Conservation (phyloP, 2,797 vertebrate species). For the Coranthus polyacanthus region DNA sequence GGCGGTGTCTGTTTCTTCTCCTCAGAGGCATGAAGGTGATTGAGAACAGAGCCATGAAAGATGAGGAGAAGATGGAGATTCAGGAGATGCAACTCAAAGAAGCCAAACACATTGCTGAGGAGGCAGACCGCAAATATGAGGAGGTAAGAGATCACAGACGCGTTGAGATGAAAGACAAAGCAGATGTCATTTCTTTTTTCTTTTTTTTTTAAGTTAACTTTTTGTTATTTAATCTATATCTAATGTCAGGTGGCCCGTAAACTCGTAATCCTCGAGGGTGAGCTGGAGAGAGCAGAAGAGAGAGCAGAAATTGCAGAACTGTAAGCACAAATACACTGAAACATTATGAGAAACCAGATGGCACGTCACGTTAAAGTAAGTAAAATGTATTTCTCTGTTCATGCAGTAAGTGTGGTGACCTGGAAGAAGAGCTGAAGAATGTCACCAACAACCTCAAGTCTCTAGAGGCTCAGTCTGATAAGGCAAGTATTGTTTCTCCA, state of each 20-base stretch:
- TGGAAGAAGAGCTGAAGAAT: constrained; percentile 97
- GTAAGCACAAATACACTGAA: constrained; percentile 81
- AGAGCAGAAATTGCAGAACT: constrained; percentile 94
- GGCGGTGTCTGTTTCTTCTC: neutral
- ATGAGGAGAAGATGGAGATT: constrained; percentile 99
- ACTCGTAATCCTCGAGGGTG: constrained; percentile 94
- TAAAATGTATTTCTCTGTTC: neutral
- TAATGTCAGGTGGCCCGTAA: constrained; percentile 92
- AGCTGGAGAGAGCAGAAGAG: constrained; percentile 96
- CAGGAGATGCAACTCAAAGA: constrained; percentile 98
- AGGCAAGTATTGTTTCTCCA: constrained; percentile 79
- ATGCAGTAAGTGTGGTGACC: constrained; percentile 91
- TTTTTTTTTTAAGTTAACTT: neutral
- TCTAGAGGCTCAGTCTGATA: constrained; percentile 96
- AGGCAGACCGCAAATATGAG: constrained; percentile 97
- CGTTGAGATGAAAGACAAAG: neutral
- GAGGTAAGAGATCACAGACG: constrained; percentile 86
- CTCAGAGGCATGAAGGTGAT: constrained; percentile 98
- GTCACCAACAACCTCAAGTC: constrained; percentile 98
- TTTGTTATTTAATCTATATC: constrained; percentile 2
- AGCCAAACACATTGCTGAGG: constrained; percentile 96
- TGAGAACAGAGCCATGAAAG: constrained; percentile 97
- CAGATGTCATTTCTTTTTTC: neutral
- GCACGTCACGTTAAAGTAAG: neutral
- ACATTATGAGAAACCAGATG: neutral